phyloP scores from a whole-genome alignment of 2,888 invertebrate genomes.

The Anorthoa munda region DNA sequence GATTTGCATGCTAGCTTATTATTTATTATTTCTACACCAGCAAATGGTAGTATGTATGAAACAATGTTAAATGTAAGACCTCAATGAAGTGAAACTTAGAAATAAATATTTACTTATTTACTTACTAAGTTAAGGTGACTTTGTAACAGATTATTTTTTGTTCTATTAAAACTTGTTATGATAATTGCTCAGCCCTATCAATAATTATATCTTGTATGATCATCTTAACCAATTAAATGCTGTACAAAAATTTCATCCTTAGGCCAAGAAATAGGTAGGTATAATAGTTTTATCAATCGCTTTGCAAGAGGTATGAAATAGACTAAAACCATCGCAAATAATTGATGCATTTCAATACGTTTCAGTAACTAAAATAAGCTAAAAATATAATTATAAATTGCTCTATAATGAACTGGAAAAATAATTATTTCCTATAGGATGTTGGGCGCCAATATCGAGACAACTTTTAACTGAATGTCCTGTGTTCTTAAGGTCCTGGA shows the following conservation, averaged over 20 bases:
- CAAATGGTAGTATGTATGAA: too few relatives aligned
- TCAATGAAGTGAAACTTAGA: too few relatives aligned
- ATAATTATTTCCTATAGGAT: not conserved
- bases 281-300: not conserved
- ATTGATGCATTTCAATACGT: not conserved
- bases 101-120: too few relatives aligned
- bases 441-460: not conserved
- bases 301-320: not conserved
- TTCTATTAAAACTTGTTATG: not conserved
- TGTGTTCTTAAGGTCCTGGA: too few relatives aligned
- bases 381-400: too few relatives aligned
- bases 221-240: conserved; percentile 4
- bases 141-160: too few relatives aligned
- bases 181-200: not conserved
- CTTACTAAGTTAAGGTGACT: too few relatives aligned
- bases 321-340: not conserved
- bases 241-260: not conserved
- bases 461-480: not conserved
- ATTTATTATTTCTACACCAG: too few relatives aligned
- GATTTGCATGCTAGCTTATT: too few relatives aligned
- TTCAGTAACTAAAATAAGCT: too few relatives aligned
- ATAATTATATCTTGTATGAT: not conserved
- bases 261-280: not conserved
- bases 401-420: too few relatives aligned
- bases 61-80: too few relatives aligned